Percentiles rank a stretch among this genome's conserved stretches.
These are phyloP conservation scores for Phymanthus crucifer DNA, from an alignment of 92 coral and sea anemone genomes.

Conservation along the genomic window DNA sequence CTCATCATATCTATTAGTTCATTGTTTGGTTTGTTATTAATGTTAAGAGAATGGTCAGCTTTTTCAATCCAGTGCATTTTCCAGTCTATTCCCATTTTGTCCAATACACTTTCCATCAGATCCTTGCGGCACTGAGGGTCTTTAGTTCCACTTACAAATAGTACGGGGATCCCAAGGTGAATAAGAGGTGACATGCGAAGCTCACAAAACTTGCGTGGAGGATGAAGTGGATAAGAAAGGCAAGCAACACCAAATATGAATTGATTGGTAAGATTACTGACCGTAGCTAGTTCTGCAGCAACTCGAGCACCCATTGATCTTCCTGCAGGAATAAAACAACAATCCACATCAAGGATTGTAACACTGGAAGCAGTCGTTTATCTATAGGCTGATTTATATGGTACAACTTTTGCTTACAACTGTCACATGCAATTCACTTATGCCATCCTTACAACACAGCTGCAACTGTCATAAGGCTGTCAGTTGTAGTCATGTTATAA, in stretches of 20 bases:
- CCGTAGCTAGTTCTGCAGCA: constrained; percentile 92
- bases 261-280: constrained; percentile 69
- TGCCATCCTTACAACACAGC: no score
- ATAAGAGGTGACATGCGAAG: constrained; percentile 80
- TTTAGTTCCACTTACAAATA: constrained; percentile 88
- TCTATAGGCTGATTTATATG: not conserved
- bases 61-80: constrained; percentile 91
- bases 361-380: not conserved
- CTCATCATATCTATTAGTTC: constrained; percentile 71
- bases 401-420: no score
- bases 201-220: constrained; percentile 76
- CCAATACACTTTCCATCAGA: constrained; percentile 80
- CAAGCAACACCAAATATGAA: constrained; percentile 91
- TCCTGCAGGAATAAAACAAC: constrained; percentile 44
- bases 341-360: not conserved
- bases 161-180: constrained; percentile 78
- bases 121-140: constrained; percentile 79
- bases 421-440: no score
- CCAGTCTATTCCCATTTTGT: constrained; percentile 81
- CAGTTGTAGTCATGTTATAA: no score
- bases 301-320: constrained; percentile 99
- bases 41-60: constrained; percentile 78
- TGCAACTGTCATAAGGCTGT: no score
- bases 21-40: constrained; percentile 57
- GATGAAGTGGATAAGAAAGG: constrained; percentile 92